Conservation (phyloP, 1,140 invertebrate species). For the Bombus cullumanus region DNA sequence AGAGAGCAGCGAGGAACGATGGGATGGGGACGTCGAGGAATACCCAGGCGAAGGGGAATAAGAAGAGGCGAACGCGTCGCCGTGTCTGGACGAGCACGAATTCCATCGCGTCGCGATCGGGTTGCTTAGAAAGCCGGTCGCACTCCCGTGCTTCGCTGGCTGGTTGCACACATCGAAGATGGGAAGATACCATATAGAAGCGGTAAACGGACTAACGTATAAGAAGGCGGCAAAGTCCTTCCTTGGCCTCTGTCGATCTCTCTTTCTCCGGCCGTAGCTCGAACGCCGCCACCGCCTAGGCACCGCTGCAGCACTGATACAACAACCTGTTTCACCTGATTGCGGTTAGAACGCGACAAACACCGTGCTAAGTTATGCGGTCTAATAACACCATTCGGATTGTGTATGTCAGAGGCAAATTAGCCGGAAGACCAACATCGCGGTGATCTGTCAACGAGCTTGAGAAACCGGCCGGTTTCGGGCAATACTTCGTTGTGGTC, state of each 20-base stretch:
- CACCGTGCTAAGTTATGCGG: constrained; percentile 49
- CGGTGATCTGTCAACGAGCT: constrained; percentile 44
- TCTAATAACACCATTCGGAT: constrained; percentile 50
- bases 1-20: constrained; percentile 17
- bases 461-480: constrained; percentile 6
- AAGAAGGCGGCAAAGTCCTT: constrained; percentile 59
- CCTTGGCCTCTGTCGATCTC: constrained; percentile 41
- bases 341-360: constrained; percentile 39
- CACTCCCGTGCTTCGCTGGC: constrained; percentile 47
- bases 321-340: constrained; percentile 64
- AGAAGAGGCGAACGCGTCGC: constrained; percentile 53
- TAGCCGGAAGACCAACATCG: constrained; percentile 44
- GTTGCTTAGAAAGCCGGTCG: constrained; percentile 68
- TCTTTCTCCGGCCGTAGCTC: constrained; percentile 39
- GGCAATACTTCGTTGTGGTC: neutral
- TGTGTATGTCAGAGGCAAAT: constrained; percentile 54
- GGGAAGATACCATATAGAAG: constrained; percentile 68
- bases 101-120: constrained; percentile 71
- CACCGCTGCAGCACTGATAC: neutral
- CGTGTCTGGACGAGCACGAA: constrained; percentile 62
- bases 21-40: neutral
- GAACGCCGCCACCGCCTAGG: constrained; percentile 14
- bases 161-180: constrained; percentile 62
- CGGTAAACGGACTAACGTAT: constrained; percentile 55
- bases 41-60: constrained; percentile 29